phyloP scores from a whole-genome alignment of 2,888 invertebrate genomes.

The Hemicrepidius hirtus region DNA sequence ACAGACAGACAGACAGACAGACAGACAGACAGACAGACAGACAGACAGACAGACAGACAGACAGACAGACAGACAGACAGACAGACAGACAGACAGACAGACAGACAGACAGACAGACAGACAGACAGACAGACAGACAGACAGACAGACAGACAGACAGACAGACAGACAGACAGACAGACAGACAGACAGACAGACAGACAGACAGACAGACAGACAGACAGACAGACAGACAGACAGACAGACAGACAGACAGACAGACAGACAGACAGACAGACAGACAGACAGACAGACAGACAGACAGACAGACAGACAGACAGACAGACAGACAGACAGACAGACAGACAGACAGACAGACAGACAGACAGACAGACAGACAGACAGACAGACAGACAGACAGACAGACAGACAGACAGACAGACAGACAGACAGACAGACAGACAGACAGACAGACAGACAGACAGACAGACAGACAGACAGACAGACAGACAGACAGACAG shows the following conservation, averaged over 20 bases:
- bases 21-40: conserved; percentile 5
- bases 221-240: neutral
- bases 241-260: conserved; percentile 8
- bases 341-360: conserved; percentile 6
- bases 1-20: conserved; percentile 6
- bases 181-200: neutral
- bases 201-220: conserved; percentile 3
- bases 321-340: conserved; percentile 1
- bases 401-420: conserved; percentile 3
- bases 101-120: conserved; percentile 6
- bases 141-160: conserved; percentile 3
- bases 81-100: conserved; percentile 7
- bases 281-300: conserved; percentile 6
- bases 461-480: conserved; percentile 6
- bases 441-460: conserved; percentile 3
- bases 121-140: conserved; percentile 8
- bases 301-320: conserved; percentile 6
- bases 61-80: conserved; percentile 6
- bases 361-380: conserved; percentile 1
- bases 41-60: conserved; percentile 12
- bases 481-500: conserved; percentile 8
- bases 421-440: conserved; percentile 1
- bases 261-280: conserved; percentile 3
- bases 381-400: neutral
- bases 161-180: conserved; percentile 6